Conservation (phyloP, 2,113 vertebrate genomes). For the Proteles cristata region DNA sequence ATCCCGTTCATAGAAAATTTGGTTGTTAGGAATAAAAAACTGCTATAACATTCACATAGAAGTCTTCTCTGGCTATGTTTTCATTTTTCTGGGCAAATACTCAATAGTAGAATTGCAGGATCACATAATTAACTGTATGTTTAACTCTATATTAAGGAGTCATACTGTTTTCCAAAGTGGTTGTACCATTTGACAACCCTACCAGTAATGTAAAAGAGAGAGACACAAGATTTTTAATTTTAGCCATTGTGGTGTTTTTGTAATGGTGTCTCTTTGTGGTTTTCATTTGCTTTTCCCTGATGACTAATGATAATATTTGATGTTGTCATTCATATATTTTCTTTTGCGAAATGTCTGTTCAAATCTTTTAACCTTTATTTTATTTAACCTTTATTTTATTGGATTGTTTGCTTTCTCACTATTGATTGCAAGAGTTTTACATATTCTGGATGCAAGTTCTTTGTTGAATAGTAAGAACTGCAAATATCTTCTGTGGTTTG, state of each 20-base stretch:
- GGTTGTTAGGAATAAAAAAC: not conserved
- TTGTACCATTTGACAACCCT: not conserved
- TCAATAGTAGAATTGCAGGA: not conserved
- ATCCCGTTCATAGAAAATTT: not conserved
- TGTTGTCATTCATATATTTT: not conserved
- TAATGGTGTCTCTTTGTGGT: not conserved
- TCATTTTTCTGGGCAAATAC: conserved; percentile 11
- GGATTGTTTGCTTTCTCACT: not conserved
- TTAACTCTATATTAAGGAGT: not conserved
- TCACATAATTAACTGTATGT: not conserved
- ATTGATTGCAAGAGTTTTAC: conserved; percentile 1
- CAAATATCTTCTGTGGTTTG: conserved; percentile 45
- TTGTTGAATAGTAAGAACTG: not conserved
- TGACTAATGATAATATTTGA: not conserved
- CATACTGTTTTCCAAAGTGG: conserved; percentile 24
- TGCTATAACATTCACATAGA: not conserved
- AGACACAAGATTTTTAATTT: not conserved
- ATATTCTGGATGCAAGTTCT: not conserved
- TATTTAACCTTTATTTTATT: conserved; percentile 44
- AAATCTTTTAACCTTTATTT: conserved; percentile 32
- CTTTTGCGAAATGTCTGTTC: not conserved
- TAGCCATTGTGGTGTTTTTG: not conserved
- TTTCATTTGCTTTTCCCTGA: conserved; percentile 44
- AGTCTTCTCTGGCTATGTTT: not conserved
- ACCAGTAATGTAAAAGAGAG: conserved; percentile 25